These are phyloP conservation scores for Neopelma chrysocephalum DNA, from an alignment of 2,797 vertebrate species.

Conservation along the genomic window DNA sequence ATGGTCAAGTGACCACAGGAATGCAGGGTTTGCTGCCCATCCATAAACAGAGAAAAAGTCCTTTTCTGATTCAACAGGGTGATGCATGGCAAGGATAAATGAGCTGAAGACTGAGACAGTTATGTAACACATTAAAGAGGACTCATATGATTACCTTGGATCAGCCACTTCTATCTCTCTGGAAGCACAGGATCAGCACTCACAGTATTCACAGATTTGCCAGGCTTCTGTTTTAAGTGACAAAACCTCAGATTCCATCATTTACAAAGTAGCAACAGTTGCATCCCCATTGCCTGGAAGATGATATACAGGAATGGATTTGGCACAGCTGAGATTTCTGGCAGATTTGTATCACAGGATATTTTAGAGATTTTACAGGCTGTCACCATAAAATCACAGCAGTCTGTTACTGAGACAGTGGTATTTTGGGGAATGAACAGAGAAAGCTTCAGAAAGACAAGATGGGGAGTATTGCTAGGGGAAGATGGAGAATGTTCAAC, in stretches of 20 bases:
- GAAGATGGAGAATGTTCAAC: neutral
- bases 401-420: neutral
- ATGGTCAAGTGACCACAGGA: conserved; percentile 19
- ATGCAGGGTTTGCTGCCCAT: neutral
- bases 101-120: neutral
- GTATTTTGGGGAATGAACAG: neutral
- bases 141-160: neutral
- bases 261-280: neutral
- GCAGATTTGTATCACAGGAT: neutral
- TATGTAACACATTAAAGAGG: neutral
- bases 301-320: neutral
- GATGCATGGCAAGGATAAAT: neutral
- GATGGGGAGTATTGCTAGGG: neutral
- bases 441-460: neutral
- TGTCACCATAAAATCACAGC: conserved; percentile 3
- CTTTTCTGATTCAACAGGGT: neutral
- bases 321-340: neutral
- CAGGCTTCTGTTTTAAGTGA: neutral
- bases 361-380: conserved; percentile 12
- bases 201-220: neutral
- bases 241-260: neutral
- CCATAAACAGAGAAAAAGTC: conserved; percentile 3
- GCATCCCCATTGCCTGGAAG: neutral
- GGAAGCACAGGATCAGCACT: neutral
- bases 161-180: neutral